Base-by-base conservation (phyloP, 2,113 vertebrate genomes). In the Epinephelus cyanopodus region DNA sequence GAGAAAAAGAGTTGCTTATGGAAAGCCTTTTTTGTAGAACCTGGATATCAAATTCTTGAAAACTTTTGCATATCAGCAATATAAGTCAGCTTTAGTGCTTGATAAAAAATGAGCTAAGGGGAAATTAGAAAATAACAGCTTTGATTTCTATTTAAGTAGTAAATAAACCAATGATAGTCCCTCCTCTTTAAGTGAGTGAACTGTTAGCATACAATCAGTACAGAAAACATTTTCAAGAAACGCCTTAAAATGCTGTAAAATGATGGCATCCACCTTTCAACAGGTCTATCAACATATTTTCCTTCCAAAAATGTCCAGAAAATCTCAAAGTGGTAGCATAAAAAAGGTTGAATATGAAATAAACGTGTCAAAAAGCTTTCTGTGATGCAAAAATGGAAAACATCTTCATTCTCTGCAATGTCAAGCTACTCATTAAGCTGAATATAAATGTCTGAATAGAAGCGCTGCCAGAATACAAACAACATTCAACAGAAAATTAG, bases 391-490 rank as follows among this genome's bases (percentile, higher is more conserved):
- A 64, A 68, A 53, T 21, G 5, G 23, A 5, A 70, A 70, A 61
- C 0, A 1, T 15, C 12, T 65, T 53, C 39, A 37, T 8, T 42
- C 50, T 1, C 62, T 67, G 29, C 64, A 14, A 21, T 13, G 47
- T 23, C 4, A 70, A 17, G 23, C 21, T 69, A 6, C 33, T 71
- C 37, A 79, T n/a, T 50, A 0, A 66, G 5, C 23, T 42, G 54
- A 83, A 78, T 63, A 83, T 72, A 78, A 83, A 91, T 56, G 85
- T 69, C 68, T 60, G 39, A 54, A 67, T 14, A 57, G 17, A 76
- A 57, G 7, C 45, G 42, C 66, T 69, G 66, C 69, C 17, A 33
- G 23, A 29, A 74, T 52, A 33, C 39, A 37, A 19, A 67, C 42
- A 79, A 63, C 66, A 57, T 74, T 37, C 10, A 66, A 50, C 5